Base-by-base conservation (phyloP, 2,888 invertebrate genomes). In the Agrenia bidenticulata region DNA sequence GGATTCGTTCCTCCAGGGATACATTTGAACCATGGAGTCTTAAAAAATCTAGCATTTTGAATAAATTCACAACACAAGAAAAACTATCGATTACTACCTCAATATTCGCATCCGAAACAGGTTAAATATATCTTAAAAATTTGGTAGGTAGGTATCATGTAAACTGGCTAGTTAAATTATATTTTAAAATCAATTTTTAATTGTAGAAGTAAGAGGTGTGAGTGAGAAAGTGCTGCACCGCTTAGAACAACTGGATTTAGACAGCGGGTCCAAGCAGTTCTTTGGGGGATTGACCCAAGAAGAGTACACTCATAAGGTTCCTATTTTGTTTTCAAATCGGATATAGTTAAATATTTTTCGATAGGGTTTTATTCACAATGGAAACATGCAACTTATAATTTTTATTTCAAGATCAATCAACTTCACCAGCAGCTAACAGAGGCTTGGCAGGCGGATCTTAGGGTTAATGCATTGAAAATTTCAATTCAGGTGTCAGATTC, bases 381-480 rank as follows among this genome's bases (percentile, higher is more conserved):
- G 39, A 39, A 39, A 39, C 15, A 39, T 11, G 15, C 15, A 11
- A 39, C 39, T 39, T 39, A 39, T 11, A 15, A 11, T 39, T 57
- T 55, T 63, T 53, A 37, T 11, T 57, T 91, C 7, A 84, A 92
- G 76, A 92, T 98, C 69, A 91, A 92, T 77, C 89, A 94, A 80
- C 84, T 97, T n/a, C 93, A 91, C 81, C 88, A 88, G 78, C 94
- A 95, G 80, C 84, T 99, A 27, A 88, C 90, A 50, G 87, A 85
- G 80, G 94, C 96, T 7, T 99, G 98, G 98, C 87, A 91, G 77
- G 86, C 89, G 26, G 96, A 98, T 81, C 95, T 96, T 80, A 85
- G 96, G 76, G 94, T 95, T 0, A 94, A 94, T 82, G 91, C 97
- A 4, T 85, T 97, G 42, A 97, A 97, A 84, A 96, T 98, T 78